Percentiles rank a stretch among this genome's conserved stretches.
Conservation (phyloP, 2,888 invertebrate species). For the Ametastegia equiseti region DNA sequence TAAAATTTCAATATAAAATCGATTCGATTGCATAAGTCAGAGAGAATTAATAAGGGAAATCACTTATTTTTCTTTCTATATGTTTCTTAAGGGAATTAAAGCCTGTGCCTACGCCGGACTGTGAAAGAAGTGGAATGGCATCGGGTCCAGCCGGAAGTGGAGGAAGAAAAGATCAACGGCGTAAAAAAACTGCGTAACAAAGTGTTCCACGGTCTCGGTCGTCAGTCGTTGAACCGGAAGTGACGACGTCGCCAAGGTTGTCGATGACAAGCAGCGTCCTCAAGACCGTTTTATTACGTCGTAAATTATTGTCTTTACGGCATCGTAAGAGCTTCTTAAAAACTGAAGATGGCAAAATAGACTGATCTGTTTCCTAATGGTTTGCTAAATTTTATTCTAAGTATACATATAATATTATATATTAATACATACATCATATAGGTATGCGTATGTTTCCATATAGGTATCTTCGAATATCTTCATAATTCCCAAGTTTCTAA, state of each 20-base stretch:
- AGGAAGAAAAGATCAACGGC: constrained; percentile 80
- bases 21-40: too few relatives aligned
- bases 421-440: too few relatives aligned
- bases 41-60: too few relatives aligned
- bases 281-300: constrained; percentile 70
- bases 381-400: not conserved
- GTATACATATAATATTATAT: not conserved
- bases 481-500: too few relatives aligned
- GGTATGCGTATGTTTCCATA: not conserved
- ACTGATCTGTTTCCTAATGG: constrained; percentile 17
- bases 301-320: constrained; percentile 65
- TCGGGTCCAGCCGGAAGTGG: constrained; percentile 56
- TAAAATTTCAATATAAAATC: too few relatives aligned
- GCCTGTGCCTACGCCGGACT: constrained; percentile 79
- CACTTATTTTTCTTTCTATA: not conserved
- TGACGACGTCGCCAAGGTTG: constrained; percentile 66
- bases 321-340: constrained; percentile 57
- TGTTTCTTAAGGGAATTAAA: constrained; percentile 83
- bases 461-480: not conserved
- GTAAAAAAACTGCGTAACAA: constrained; percentile 84
- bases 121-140: constrained; percentile 65
- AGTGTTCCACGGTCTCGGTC: constrained; percentile 67
- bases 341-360: constrained; percentile 32
- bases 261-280: constrained; percentile 66
- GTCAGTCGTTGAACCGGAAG: constrained; percentile 60